Evolutionary conservation across 2,888 invertebrate species (phyloP).

Genomic region (Cylloceria caligata): DNA sequence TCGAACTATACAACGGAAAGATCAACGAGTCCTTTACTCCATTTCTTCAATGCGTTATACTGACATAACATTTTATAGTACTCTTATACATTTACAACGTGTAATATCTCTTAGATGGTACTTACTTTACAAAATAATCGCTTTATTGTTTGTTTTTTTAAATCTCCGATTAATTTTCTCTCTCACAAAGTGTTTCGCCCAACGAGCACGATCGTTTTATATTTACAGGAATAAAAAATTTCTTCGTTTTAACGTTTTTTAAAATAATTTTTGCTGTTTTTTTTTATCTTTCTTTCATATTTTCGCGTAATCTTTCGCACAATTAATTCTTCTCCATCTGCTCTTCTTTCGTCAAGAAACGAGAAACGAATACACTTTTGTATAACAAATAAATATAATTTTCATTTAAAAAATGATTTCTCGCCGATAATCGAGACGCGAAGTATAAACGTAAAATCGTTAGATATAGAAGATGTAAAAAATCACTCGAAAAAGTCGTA

Average conservation of each 20-base stretch:
- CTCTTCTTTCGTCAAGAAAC: conserved; percentile 40
- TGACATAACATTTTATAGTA: conserved; percentile 82
- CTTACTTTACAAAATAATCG: conserved; percentile 69
- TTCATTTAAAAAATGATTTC: conserved; percentile 27
- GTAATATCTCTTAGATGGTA: conserved; percentile 80
- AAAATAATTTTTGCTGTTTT: not conserved
- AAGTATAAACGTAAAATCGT: conserved; percentile 44
- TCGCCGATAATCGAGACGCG: conserved; percentile 19
- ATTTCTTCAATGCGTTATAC: conserved; percentile 75
- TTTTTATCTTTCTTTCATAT: conserved; percentile 15
- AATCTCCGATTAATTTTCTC: not conserved
- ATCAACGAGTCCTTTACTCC: conserved; percentile 73
- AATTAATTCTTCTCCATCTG: conserved; percentile 29
- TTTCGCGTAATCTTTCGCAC: conserved; percentile 11
- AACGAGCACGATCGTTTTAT: conserved; percentile 54
- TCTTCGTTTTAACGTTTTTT: conserved; percentile 34
- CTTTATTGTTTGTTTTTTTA: conserved; percentile 61
- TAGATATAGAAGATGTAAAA: conserved; percentile 41
- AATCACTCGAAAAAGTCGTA: conserved; percentile 49
- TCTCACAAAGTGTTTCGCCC: conserved; percentile 47
- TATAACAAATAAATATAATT: conserved; percentile 58
- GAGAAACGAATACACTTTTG: conserved; percentile 21
- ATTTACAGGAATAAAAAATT: conserved; percentile 67
- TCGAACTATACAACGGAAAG: conserved; percentile 73
- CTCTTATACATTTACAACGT: conserved; percentile 81